A percentile compares a stretch with the other conserved stretches of the same genome.
phyloP scores from a whole-genome alignment of 1,140 invertebrate genomes.

The Phymorhynchus buccinoides region DNA sequence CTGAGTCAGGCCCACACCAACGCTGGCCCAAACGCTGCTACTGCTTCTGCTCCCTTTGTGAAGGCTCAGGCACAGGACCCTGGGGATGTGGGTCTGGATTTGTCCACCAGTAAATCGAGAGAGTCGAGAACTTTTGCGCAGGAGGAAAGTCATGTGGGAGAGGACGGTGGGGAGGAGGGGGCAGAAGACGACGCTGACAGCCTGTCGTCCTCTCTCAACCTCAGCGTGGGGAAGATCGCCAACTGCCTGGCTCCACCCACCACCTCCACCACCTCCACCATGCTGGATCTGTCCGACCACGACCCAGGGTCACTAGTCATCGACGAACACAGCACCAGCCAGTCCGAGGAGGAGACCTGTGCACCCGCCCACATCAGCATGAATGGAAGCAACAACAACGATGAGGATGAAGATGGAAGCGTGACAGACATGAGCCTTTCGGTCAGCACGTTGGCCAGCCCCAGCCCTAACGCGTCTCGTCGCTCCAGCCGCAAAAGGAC shows the following conservation, averaged over 20 bases:
- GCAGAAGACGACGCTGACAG: conserved; percentile 45
- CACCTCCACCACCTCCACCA: background rate
- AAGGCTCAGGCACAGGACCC: background rate
- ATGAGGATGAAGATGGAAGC: background rate
- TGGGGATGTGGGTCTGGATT: conserved; percentile 26
- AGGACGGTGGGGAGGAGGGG: conserved; percentile 37
- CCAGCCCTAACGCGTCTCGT: conserved; percentile 22
- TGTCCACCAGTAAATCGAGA: conserved; percentile 25
- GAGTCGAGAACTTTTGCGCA: background rate
- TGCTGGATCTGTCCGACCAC: background rate
- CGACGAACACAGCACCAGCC: conserved; percentile 18
- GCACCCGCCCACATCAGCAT: background rate
- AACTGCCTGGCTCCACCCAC: background rate
- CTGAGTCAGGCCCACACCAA: conserved; percentile 11
- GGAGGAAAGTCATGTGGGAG: background rate
- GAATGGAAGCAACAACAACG: conserved; percentile 7
- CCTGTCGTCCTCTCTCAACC: conserved; percentile 63
- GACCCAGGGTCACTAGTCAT: conserved; percentile 28
- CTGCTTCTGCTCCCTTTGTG: background rate
- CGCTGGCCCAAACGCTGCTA: background rate
- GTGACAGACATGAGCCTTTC: background rate
- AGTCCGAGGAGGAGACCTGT: background rate
- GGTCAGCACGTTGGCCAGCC: background rate
- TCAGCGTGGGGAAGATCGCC: conserved; percentile 33
- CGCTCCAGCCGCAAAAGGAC: conserved; percentile 62